These are phyloP conservation scores for Epirrita christyi DNA, from an alignment of 2,888 invertebrate species.

Conservation along the genomic window DNA sequence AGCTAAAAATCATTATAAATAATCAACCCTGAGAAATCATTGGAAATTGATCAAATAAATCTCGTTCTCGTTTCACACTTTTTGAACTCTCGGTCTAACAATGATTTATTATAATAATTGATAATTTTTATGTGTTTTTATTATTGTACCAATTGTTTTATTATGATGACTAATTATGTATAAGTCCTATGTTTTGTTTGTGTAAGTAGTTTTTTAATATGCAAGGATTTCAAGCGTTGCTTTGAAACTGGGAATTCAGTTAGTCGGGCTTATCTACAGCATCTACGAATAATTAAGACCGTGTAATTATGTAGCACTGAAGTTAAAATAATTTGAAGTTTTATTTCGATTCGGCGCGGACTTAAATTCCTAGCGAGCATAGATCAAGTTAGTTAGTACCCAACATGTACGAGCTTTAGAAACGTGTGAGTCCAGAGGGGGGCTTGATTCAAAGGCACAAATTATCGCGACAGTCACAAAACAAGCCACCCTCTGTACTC, in stretches of 20 bases:
- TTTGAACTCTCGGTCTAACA: neutral
- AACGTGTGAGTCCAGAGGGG: constrained; percentile 48
- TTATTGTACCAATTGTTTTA: neutral
- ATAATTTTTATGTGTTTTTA: neutral
- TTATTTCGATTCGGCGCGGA: constrained; percentile 26
- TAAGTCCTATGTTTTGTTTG: neutral
- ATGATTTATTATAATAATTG: neutral
- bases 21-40: neutral
- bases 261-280: neutral
- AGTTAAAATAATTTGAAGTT: neutral
- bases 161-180: neutral
- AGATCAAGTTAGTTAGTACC: constrained; percentile 72
- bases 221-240: too few species aligned
- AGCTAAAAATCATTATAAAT: neutral
- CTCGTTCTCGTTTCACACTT: too few species aligned
- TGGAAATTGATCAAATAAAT: neutral
- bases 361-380: constrained; percentile 55
- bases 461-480: constrained; percentile 31
- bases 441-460: constrained; percentile 31
- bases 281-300: neutral
- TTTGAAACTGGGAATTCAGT: neutral
- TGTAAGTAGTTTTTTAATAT: neutral
- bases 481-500: constrained; percentile 44
- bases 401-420: constrained; percentile 69
- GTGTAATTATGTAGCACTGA: too few species aligned